These are phyloP conservation scores for Orthosia gothica DNA, from an alignment of 2,888 invertebrate species.

Conservation along the genomic window DNA sequence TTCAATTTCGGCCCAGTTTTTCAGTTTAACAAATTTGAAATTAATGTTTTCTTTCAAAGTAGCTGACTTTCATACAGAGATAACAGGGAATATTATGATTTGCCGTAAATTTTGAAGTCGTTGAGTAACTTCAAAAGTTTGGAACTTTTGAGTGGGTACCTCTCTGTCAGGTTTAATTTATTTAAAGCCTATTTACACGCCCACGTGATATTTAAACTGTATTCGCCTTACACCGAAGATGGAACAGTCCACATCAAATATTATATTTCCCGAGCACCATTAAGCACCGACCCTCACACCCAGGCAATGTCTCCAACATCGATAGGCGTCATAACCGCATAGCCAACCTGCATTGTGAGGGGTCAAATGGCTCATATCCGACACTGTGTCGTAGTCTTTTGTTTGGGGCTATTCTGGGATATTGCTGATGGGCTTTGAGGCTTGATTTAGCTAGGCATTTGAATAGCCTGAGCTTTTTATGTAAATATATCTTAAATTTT, in stretches of 20 bases:
- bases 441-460: slow-evolving; percentile 43
- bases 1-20: slow-evolving; percentile 14
- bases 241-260: slow-evolving; percentile 12
- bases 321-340: slow-evolving; percentile 13
- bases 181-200: not conserved
- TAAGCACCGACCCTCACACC: slow-evolving; percentile 1
- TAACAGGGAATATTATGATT: not conserved
- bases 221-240: not conserved
- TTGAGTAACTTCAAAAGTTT: not conserved
- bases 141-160: not conserved
- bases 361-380: slow-evolving; percentile 66
- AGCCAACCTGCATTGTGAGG: slow-evolving; percentile 53
- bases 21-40: not conserved
- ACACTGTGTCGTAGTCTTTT: slow-evolving; percentile 49
- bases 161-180: not conserved
- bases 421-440: slow-evolving; percentile 27
- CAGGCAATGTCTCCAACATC: not conserved
- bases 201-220: not conserved
- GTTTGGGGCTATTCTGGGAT: slow-evolving; percentile 43
- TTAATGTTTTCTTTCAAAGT: not conserved
- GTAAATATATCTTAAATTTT: slow-evolving; percentile 25
- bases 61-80: not conserved
- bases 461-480: slow-evolving; percentile 30
- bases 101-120: not conserved
- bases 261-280: slow-evolving; percentile 1